Percentiles rank a stretch among this genome's conserved stretches.
These are phyloP conservation scores for Ptilonorhynchus violaceus DNA, from an alignment of 2,113 vertebrate genomes.

Conservation along the genomic window DNA sequence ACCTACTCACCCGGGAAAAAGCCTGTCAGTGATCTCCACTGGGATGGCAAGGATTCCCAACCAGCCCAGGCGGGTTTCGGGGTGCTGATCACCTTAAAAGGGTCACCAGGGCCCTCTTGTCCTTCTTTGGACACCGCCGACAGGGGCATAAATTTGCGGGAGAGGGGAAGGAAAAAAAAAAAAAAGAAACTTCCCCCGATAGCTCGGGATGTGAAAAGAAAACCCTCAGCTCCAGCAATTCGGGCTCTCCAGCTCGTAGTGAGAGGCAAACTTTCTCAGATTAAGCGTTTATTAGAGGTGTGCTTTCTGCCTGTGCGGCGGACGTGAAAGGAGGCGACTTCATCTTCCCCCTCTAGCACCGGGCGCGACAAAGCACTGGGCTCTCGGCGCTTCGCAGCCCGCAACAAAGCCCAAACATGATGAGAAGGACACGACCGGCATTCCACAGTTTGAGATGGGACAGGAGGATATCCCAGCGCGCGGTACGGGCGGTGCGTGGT, in stretches of 20 bases:
- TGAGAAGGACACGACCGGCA: accelerated
- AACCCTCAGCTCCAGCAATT: not conserved
- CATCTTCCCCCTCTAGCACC: too few relatives aligned
- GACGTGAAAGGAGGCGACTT: not conserved
- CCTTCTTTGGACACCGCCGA: not conserved
- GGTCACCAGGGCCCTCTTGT: not conserved
- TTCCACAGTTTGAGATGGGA: not conserved
- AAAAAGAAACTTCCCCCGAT: not conserved
- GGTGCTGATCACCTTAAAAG: not conserved
- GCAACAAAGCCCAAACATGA: not conserved
- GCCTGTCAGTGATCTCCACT: not conserved
- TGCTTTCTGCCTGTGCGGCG: not conserved
- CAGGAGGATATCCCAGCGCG: too few relatives aligned
- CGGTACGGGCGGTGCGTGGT: accelerated
- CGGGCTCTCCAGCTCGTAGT: not conserved
- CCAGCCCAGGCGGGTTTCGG: accelerated
- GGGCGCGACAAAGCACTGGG: too few relatives aligned
- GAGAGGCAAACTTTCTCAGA: not conserved
- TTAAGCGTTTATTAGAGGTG: too few relatives aligned
- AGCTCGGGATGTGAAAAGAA: not conserved
- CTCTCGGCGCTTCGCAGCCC: not conserved
- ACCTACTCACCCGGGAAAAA: not conserved
- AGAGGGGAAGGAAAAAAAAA: not conserved
- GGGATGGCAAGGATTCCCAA: not conserved
- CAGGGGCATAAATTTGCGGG: too few relatives aligned